Evolutionary conservation across 1,140 invertebrate genomes (phyloP).

Genomic region (Drosophila kanapiae): DNA sequence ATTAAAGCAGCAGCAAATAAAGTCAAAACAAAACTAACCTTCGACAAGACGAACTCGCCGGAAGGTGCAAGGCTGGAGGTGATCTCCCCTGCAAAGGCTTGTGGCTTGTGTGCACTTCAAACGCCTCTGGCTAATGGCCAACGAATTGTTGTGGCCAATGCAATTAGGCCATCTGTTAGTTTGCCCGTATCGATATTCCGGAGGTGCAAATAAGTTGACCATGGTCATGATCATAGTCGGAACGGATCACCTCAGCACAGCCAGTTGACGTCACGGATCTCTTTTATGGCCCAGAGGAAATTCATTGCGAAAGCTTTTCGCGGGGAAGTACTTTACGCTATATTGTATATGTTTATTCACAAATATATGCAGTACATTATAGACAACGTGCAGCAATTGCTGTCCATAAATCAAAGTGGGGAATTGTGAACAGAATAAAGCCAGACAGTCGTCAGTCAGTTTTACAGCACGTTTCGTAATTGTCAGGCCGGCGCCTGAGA

Average conservation of each 20-base stretch:
- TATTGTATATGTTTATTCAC: too few species aligned
- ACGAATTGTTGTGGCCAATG: slow-evolving; percentile 30
- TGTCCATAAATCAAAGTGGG: slow-evolving; percentile 29
- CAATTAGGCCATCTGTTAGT: slow-evolving; percentile 24
- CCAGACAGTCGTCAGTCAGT: slow-evolving; percentile 1
- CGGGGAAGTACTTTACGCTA: slow-evolving; percentile 2
- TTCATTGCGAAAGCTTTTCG: slow-evolving; percentile 12
- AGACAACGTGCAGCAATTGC: slow-evolving; percentile 18
- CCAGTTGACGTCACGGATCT: slow-evolving; percentile 28
- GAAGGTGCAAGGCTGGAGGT: slow-evolving; percentile 22
- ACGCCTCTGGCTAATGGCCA: slow-evolving; percentile 63
- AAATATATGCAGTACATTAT: slow-evolving; percentile 1
- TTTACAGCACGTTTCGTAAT: slow-evolving; percentile 32
- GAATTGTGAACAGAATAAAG: slow-evolving; percentile 2
- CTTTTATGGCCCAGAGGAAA: slow-evolving; percentile 13
- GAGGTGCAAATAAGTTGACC: slow-evolving; percentile 60
- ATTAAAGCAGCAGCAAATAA: slow-evolving; percentile 29
- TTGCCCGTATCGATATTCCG: slow-evolving; percentile 4
- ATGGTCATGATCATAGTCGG: slow-evolving; percentile 59
- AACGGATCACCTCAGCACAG: neutral
- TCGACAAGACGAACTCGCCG: slow-evolving; percentile 44
- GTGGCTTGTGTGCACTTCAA: slow-evolving; percentile 11
- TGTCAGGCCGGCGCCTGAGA: neutral
- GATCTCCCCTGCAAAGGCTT: neutral
- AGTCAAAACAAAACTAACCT: slow-evolving; percentile 69